Evolutionary conservation across 2,113 vertebrate genomes (phyloP).

Genomic region (Anoura caudifer): DNA sequence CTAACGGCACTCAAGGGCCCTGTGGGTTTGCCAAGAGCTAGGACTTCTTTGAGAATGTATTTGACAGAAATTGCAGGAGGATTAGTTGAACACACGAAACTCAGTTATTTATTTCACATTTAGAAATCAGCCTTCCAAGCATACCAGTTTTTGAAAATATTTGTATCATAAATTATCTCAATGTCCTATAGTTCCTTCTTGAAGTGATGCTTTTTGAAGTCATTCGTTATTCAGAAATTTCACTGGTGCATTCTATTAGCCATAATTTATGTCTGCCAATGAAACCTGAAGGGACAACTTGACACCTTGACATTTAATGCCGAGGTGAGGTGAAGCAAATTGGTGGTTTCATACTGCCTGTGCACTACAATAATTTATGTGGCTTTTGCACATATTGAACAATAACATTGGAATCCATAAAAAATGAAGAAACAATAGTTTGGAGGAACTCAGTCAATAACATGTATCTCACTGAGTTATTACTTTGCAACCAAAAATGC

Average conservation of each 20-base stretch:
- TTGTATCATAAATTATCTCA: slow-evolving; percentile 79
- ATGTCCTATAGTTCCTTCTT: slow-evolving; percentile 59
- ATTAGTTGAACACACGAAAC: slow-evolving; percentile 61
- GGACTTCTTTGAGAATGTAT: slow-evolving; percentile 39
- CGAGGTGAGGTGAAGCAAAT: slow-evolving; percentile 73
- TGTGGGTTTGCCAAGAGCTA: neutral
- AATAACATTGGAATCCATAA: slow-evolving; percentile 66
- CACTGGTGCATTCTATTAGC: slow-evolving; percentile 69
- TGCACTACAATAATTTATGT: slow-evolving; percentile 42
- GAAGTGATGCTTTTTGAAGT: slow-evolving; percentile 64
- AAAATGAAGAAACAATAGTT: slow-evolving; percentile 59
- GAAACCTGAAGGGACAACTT: slow-evolving; percentile 76
- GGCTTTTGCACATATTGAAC: slow-evolving; percentile 45
- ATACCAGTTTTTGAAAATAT: slow-evolving; percentile 76
- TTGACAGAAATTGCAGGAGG: slow-evolving; percentile 70
- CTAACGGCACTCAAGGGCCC: neutral
- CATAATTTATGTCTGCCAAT: slow-evolving; percentile 77
- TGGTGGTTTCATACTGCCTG: slow-evolving; percentile 50
- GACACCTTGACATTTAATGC: slow-evolving; percentile 75
- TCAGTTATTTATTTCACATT: slow-evolving; percentile 74
- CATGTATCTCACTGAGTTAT: neutral
- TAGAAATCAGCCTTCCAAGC: slow-evolving; percentile 74
- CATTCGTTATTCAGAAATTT: slow-evolving; percentile 80
- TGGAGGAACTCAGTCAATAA: slow-evolving; percentile 47
- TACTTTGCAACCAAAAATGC: neutral